These are phyloP conservation scores for Netelia melanura DNA, from an alignment of 2,888 invertebrate genomes.

Conservation along the genomic window DNA sequence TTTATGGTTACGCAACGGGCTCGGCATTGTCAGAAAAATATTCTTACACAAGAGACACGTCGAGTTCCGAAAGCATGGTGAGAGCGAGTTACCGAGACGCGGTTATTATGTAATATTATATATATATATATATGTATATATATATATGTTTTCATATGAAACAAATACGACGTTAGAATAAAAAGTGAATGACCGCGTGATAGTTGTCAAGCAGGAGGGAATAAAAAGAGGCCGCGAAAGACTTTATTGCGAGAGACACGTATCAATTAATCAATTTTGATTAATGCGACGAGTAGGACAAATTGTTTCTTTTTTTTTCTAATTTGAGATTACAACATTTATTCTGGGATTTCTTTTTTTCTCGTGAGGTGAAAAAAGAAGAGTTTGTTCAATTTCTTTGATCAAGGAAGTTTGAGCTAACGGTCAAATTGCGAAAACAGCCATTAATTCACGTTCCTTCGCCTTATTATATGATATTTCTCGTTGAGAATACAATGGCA, in stretches of 20 bases:
- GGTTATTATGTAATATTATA: conserved; percentile 5
- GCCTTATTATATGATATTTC: conserved; percentile 3
- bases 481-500: conserved; percentile 55
- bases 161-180: background rate
- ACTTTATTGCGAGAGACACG: background rate
- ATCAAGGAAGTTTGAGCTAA: background rate
- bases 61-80: background rate
- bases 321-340: background rate
- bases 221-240: background rate
- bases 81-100: conserved; percentile 2
- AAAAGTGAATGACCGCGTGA: background rate
- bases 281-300: background rate
- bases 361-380: background rate
- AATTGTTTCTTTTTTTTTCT: no score
- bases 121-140: background rate
- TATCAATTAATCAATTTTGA: background rate
- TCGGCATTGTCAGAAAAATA: conserved; percentile 13
- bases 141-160: background rate
- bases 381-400: background rate
- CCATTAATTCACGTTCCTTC: background rate
- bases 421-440: conserved; percentile 19
- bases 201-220: background rate
- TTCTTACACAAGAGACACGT: conserved; percentile 18
- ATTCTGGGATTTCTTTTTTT: background rate
- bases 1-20: conserved; percentile 39